A percentile compares a stretch with the other conserved stretches of the same genome.
phyloP scores from a whole-genome alignment of 1,140 invertebrate genomes.

The Pemphigus obesinymphae region DNA sequence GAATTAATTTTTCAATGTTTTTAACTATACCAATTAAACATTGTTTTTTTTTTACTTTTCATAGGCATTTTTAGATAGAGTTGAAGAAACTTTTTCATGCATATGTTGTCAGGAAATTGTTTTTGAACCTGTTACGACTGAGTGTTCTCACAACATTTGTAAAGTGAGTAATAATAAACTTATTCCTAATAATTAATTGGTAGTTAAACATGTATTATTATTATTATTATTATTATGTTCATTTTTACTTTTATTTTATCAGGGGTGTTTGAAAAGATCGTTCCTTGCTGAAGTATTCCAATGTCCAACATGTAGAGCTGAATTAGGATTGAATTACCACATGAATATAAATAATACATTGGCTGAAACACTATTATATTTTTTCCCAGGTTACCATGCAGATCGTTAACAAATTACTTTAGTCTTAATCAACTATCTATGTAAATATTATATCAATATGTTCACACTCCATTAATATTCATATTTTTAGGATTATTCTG shows the following conservation, averaged over 20 bases:
- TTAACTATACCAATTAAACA: not conserved
- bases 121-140: slow-evolving; percentile 67
- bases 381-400: not conserved
- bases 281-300: slow-evolving; percentile 61
- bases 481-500: not conserved
- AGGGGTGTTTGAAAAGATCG: slow-evolving; percentile 63
- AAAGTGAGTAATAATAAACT: slow-evolving; percentile 53
- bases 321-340: slow-evolving; percentile 55
- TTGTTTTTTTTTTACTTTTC: slow-evolving; percentile 45
- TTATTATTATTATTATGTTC: not conserved
- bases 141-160: slow-evolving; percentile 75
- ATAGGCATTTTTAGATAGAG: slow-evolving; percentile 61
- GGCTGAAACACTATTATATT: not conserved
- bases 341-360: not conserved
- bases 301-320: slow-evolving; percentile 66
- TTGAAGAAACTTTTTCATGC: slow-evolving; percentile 67
- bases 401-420: not conserved
- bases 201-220: not conserved
- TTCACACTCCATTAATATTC: not conserved
- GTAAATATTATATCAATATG: not conserved
- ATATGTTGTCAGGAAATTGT: slow-evolving; percentile 76
- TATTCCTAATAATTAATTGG: not conserved
- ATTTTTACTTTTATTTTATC: slow-evolving; percentile 43
- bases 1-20: slow-evolving; percentile 3
- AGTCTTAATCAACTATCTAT: not conserved